phyloP scores from a whole-genome alignment of 1,140 invertebrate species.

The Trachymyrmex cornetzi region DNA sequence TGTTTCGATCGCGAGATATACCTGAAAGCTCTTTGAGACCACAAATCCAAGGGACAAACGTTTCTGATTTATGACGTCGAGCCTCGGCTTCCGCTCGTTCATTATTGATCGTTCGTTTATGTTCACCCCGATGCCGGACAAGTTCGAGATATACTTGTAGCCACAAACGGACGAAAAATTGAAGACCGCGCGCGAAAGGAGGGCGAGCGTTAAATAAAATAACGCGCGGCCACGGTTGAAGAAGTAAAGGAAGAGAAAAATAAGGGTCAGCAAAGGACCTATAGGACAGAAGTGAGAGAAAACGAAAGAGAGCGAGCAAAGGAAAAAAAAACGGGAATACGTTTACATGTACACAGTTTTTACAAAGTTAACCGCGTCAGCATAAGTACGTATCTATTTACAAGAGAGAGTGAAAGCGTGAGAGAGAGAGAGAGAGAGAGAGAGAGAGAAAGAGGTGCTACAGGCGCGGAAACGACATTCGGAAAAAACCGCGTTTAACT shows the following conservation, averaged over 20 bases:
- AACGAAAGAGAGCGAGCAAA: background rate
- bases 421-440: background rate
- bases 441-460: background rate
- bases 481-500: constrained; percentile 19
- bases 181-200: constrained; percentile 58
- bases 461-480: constrained; percentile 36
- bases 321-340: constrained; percentile 18
- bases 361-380: background rate
- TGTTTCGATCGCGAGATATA: constrained; percentile 34
- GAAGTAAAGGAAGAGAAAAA: constrained; percentile 50
- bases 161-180: constrained; percentile 64
- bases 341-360: constrained; percentile 48
- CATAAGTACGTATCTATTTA: constrained; percentile 61
- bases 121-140: constrained; percentile 60
- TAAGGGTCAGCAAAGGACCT: constrained; percentile 50
- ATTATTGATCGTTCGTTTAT: constrained; percentile 65
- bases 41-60: constrained; percentile 60
- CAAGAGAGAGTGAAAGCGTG: background rate
- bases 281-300: background rate
- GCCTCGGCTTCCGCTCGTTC: constrained; percentile 45
- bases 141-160: constrained; percentile 61
- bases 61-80: constrained; percentile 61
- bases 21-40: constrained; percentile 46
- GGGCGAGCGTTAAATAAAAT: constrained; percentile 52
- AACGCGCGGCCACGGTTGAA: constrained; percentile 16